Base-by-base conservation (phyloP, 2,888 invertebrate genomes). In the Steromphala cineraria region DNA sequence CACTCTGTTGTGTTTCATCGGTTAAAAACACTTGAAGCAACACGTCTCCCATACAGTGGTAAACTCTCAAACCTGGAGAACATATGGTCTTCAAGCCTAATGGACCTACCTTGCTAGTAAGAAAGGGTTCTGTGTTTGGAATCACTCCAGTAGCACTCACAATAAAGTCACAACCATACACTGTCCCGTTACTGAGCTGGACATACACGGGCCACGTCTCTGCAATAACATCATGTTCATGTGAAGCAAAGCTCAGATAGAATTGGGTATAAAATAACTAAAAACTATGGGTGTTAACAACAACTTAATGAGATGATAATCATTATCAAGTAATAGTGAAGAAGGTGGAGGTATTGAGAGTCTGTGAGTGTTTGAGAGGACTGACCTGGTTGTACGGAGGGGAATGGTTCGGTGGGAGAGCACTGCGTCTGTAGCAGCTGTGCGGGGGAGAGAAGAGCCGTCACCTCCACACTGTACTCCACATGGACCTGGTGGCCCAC, bases 131-230 rank as follows among this genome's bases (percentile, higher is more conserved):
- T 15, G 89, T 90, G 85, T 93, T 93, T 5, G 95, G 95, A 1
- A 94, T 94, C 0, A 99, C 99, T 19, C 99, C 99, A 67, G 98
- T 99, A 0, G 99, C 99, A 83, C 98, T 98, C 81, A 99, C 95
- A 40, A 99, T 94, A 91, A 99, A 96, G 94, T 99, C 98, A 94
- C 97, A 97, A 17, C 95, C 95, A 87, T 96, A 94, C 13, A 95
- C 93, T 91, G 95, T 95, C 0, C 95, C 96, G 94, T 96, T 97
- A 0, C 95, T 96, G 67, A 99, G 94, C 86, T 95, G 94, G 1
- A 97, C 96, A 92, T 95, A 95, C 31, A 98, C 94, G 17, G 96
- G 96, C 95, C 96, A 96, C 0, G 13, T 24, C 31, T 82, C 87
- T 88, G 76, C 74, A 83, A 82, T 36, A 31, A 36, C n/a, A 52